Evolutionary conservation across 2,113 vertebrate genomes (phyloP).

Genomic region (Callipepla californica): DNA sequence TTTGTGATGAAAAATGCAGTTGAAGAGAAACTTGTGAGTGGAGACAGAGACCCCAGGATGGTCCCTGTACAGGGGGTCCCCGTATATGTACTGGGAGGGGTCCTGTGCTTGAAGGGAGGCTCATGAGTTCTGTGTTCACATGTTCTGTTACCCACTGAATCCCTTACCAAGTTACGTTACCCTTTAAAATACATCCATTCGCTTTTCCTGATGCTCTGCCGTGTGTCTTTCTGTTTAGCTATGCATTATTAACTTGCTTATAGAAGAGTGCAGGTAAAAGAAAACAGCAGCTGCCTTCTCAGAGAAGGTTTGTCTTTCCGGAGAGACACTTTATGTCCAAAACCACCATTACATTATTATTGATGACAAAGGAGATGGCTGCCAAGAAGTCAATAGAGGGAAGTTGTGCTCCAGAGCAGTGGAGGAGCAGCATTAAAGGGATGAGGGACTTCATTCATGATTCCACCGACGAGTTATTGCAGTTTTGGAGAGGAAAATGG

Average conservation of each 20-base stretch:
- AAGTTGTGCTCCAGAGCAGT: neutral
- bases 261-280: neutral
- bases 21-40: neutral
- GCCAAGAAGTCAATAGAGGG: neutral
- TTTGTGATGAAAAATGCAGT: neutral
- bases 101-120: too few species aligned
- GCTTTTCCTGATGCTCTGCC: neutral
- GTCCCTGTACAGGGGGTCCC: too few species aligned
- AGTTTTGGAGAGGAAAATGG: neutral
- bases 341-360: neutral
- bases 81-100: too few species aligned
- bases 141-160: neutral
- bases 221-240: neutral
- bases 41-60: too few species aligned
- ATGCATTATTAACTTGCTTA: neutral
- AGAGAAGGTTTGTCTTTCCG: neutral
- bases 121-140: neutral
- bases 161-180: neutral
- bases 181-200: neutral
- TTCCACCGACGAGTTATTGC: neutral
- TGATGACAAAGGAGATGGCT: neutral
- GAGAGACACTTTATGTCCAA: neutral
- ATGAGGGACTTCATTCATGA: neutral
- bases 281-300: neutral
- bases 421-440: neutral